phyloP scores from a whole-genome alignment of 1,140 invertebrate species.

The Drosophila kikkawai region DNA sequence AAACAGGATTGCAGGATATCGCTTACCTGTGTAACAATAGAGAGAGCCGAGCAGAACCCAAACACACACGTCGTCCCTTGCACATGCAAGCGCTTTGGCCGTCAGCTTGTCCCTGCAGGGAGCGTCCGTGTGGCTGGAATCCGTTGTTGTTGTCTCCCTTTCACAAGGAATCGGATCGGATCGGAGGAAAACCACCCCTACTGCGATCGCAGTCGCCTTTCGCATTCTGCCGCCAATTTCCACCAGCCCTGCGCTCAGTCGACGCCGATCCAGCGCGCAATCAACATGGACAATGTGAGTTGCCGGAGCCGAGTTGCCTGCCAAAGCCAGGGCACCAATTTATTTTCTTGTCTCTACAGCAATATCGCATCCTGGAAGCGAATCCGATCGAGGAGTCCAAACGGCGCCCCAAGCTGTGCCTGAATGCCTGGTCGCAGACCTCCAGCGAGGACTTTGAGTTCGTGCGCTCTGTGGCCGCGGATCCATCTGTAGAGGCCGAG shows the following conservation, averaged over 20 bases:
- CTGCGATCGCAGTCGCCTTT: constrained; percentile 45
- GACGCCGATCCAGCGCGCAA: constrained; percentile 46
- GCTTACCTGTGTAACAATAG: constrained; percentile 45
- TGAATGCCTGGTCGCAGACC: constrained; percentile 80
- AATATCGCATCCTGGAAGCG: constrained; percentile 37
- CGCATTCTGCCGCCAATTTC: constrained; percentile 76
- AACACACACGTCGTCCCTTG: constrained; percentile 9
- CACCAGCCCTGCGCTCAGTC: constrained; percentile 33
- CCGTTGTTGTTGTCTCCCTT: constrained; percentile 39
- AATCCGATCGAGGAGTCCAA: constrained; percentile 30
- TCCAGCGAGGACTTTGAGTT: constrained; percentile 61
- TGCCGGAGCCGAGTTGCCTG: neutral
- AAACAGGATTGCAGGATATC: constrained; percentile 24
- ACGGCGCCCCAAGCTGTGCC: constrained; percentile 36
- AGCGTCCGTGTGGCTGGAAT: constrained; percentile 67
- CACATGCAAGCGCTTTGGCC: constrained; percentile 3
- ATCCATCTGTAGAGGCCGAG: constrained; percentile 47
- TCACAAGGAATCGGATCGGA: constrained; percentile 3
- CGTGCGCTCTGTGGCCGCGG: constrained; percentile 12
- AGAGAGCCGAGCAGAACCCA: constrained; percentile 4
- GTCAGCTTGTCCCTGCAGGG: constrained; percentile 44
- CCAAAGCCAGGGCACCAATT: neutral
- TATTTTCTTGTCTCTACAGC: constrained; percentile 5
- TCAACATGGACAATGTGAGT: constrained; percentile 67
- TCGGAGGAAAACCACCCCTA: constrained; percentile 53